Evolutionary conservation across 2,113 vertebrate genomes (phyloP), one percentile per base, ranked within the genome.

Genomic region (Paraplagusia blochii): DNA sequence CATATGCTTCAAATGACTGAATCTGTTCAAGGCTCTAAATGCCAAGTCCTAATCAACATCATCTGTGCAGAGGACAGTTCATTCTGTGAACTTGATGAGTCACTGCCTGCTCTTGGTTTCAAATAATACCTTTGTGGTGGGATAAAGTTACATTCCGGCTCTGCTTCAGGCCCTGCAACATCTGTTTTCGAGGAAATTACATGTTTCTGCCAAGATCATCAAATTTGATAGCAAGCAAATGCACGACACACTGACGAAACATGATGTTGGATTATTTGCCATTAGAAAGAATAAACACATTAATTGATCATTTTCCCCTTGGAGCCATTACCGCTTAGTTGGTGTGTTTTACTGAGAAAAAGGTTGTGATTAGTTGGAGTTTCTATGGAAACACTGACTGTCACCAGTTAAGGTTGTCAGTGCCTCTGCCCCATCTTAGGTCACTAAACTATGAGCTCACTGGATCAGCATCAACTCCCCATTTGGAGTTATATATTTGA

Each of bases 331-430:
- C 16, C 57, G 55, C 52, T 53, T 62, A 62, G 54, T 57, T 61
- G 38, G 12, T 75, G 48, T 65, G 55, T 74, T 83, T 63, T 58
- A 51, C 68, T 15, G 63, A 69, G 52, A 74, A 75, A 66, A 50
- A 1, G 22, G 53, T 38, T 61, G 53, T 42, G 35, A 57, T 46
- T 15, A 54, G 61, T 50, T 52, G 39, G 66, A 35, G 80, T 85
- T 83, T 83, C 85, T 80, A 85, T 79, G 79, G 79, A 63, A 83
- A 87, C 82, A 35, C 42, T 56, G 43, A 22, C 38, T 69, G 62
- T 11, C 17, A 68, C 66, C 58, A 64, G 52, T 49, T 66, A 39
- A 58, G 47, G 36, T 68, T 81, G 66, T 65, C 58, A 69, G 34
- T 67, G 55, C 52, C 48, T 47, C 48, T 77, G 63, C 54, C 63